Base-by-base conservation (phyloP, 2,113 vertebrate genomes). In the Macquaria ambigua region DNA sequence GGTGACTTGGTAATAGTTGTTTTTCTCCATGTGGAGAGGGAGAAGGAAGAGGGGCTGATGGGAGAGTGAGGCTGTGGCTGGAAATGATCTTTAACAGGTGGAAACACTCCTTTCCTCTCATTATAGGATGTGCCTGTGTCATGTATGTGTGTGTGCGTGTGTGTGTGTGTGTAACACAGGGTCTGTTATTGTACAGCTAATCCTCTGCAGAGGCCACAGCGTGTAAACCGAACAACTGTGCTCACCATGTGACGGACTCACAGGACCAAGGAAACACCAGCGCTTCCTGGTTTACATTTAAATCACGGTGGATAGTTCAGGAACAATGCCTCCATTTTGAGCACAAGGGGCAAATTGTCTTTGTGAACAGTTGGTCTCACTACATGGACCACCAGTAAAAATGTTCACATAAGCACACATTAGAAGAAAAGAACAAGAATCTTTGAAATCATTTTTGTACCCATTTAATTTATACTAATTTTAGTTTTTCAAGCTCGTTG, bases 171-270 rank as follows among this genome's bases (percentile, higher is more conserved):
- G 66, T 46, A 74, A 70, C 78, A 81, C 58, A 86, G 83, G 11
- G 53, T 78, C 75, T 86, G 80, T 74, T 92, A 87, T 88, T 86
- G 81, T 84, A 72, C 77, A 67, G 84, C 71, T 91, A 91, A 92
- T 92, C 91, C 91, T 64, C 62, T 4, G 50, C 83, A 48, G 81
- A 79, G 86, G 87, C 83, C 81, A 31, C 68, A 55, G 74, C 37
- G 59, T 79, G 77, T 82, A 81, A 90, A 86, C n/a, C 66, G 81
- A 91, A 88, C 88, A 87, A 92, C 88, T 87, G 88, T n/a, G 70
- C 84, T 85, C 70, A 43, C 82, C 86, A 84, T 85, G 78, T 79
- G 83, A 89, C 34, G 1, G 21, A 6, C 46, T 63, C 43, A 15
- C 43, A 56, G 74, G 69, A 71, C 68, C 68, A 48, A 34, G 31